Evolutionary conservation across 2,888 invertebrate species (phyloP), one percentile per base, ranked within the genome.

Genomic region (Orgyia antiqua): DNA sequence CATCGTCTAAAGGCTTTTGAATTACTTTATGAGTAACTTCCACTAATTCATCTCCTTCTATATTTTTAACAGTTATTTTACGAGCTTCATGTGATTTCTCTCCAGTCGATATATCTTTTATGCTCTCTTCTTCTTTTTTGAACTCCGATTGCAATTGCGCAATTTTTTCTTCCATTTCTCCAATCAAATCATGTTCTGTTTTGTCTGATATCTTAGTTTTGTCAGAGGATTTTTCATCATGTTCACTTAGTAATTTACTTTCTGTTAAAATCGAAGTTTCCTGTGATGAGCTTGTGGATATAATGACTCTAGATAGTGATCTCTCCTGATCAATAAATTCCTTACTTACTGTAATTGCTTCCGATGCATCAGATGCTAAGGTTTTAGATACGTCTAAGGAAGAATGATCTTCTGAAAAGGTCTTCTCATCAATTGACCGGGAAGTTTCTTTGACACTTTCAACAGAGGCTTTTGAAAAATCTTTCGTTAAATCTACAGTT

Each of bases 371-470:
- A 12, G 86, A 83, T n/a, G 86, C 86, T 48, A 86, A 60, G 5
- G 86, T 86, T 44, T 84, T 86, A n/a, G 86, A 84, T 10, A 76
- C 67, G 40, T 84, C 86, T 35, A 83, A 51, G n/a, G 84, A 86
- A 1, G 84, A 86, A 52, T 86, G 84, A 31, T 86, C 86, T 65
- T 86, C 86, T 1, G 86, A 86, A 43, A 76, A 80, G 1, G 86
- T 86, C 39, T 86, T 86, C 41, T 86, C 86, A 41, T 86, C 86
- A 10, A 86, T 68, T 1, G 86, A 86, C 49, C 72, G 76, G 6
- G 84, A 86, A 21, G 70, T 72, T 58, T 86, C 86, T 44, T 73
- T 80, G 1, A 86, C 82, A 48, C 84, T 84, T 47, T 86, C 86
- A 31, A 80, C 66, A 1, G 86, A 86, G n/a, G 71, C 75, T 46